Evolutionary conservation across 2,797 vertebrate species (phyloP).

Genomic region (Fratercula arctica): DNA sequence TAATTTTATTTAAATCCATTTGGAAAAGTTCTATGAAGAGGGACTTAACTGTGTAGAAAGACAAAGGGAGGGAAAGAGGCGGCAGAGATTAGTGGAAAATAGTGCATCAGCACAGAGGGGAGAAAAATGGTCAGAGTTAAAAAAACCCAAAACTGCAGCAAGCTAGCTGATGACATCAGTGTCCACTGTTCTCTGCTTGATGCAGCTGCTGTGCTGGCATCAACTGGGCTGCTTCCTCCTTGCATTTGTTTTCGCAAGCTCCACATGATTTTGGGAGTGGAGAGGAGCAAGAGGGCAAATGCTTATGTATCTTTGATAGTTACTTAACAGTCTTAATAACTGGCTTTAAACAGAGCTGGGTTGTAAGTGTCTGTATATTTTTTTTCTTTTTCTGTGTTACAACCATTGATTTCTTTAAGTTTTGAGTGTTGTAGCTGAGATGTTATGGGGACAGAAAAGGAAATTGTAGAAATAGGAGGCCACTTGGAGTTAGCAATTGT

Average conservation of each 20-base stretch:
- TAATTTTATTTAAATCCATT: neutral
- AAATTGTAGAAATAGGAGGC: neutral
- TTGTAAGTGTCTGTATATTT: neutral
- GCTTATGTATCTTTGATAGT: neutral
- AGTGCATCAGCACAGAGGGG: neutral
- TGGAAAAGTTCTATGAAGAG: neutral
- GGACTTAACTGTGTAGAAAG: neutral
- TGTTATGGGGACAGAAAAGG: neutral
- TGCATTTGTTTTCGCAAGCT: neutral
- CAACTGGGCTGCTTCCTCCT: neutral
- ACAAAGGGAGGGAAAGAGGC: neutral
- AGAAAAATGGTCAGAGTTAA: neutral
- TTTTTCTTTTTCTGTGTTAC: neutral
- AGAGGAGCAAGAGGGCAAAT: neutral
- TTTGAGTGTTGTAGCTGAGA: neutral
- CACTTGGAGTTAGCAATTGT: neutral
- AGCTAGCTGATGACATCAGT: neutral
- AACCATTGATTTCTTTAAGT: neutral
- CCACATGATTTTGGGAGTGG: neutral
- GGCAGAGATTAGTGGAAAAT: neutral
- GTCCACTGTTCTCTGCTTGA: neutral
- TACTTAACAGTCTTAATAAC: neutral
- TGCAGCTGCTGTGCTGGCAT: conserved; percentile 4
- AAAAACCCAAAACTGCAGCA: neutral
- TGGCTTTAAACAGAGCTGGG: neutral